Conservation (phyloP, 2,888 invertebrate genomes). For the Ennomos fuscantarius region DNA sequence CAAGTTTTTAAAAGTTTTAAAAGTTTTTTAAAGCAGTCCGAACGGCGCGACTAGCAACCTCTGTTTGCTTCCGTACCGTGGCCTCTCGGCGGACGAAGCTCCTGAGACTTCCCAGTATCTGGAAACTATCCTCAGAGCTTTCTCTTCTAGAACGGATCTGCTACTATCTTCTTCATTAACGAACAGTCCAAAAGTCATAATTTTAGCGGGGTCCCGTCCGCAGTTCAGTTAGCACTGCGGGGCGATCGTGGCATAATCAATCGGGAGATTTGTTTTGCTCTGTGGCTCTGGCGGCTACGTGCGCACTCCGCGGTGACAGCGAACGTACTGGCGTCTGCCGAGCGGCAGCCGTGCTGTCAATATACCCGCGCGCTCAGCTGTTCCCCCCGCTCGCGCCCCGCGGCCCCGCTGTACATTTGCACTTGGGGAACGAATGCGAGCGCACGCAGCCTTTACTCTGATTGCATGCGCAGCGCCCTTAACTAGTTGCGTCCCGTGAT, state of each 20-base stretch:
- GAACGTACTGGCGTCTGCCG: conserved; percentile 81
- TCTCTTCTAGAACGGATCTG: conserved; percentile 79
- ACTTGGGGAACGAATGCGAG: conserved; percentile 34
- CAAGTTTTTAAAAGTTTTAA: conserved; percentile 40
- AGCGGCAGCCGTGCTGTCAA: conserved; percentile 84
- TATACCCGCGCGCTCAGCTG: conserved; percentile 86
- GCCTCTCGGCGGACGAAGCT: conserved; percentile 74
- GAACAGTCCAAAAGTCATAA: conserved; percentile 84
- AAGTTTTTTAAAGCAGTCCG: conserved; percentile 70
- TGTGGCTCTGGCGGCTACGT: conserved; percentile 69
- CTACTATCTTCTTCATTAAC: conserved; percentile 77
- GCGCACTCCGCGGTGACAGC: conserved; percentile 76
- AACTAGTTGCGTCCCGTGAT: conserved; percentile 20
- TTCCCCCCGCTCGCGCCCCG: conserved; percentile 73
- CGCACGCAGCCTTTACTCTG: conserved; percentile 39
- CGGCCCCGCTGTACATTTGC: conserved; percentile 62
- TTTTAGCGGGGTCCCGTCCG: conserved; percentile 79
- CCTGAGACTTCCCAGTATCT: conserved; percentile 80
- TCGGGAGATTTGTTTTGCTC: conserved; percentile 52
- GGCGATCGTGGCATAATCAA: conserved; percentile 78
- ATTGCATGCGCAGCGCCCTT: conserved; percentile 12
- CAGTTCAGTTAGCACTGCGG: conserved; percentile 77
- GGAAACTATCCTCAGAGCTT: conserved; percentile 80
- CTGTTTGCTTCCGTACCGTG: conserved; percentile 67
- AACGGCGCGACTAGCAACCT: conserved; percentile 64